Evolutionary conservation across 2,113 vertebrate genomes (phyloP).

Genomic region (Phasianus colchicus): DNA sequence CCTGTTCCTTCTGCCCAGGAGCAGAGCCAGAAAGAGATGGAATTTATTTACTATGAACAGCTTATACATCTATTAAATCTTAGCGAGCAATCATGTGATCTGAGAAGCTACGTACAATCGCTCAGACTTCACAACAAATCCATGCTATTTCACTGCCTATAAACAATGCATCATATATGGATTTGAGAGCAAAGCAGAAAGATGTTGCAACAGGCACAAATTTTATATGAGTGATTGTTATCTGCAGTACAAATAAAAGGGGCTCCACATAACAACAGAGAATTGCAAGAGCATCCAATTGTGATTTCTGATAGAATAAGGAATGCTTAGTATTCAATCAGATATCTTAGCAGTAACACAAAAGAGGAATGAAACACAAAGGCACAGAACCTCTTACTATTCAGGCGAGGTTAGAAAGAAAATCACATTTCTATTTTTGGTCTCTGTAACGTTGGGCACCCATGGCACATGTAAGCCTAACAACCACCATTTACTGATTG

Average conservation of each 20-base stretch:
- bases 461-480: neutral
- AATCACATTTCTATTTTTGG: constrained; percentile 62
- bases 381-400: neutral
- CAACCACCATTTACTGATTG: neutral
- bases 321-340: constrained; percentile 2
- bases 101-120: neutral
- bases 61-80: neutral
- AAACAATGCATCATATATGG: neutral
- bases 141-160: neutral
- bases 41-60: neutral
- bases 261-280: neutral
- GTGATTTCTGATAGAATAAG: constrained; percentile 11
- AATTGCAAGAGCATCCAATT: neutral
- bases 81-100: neutral
- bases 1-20: neutral
- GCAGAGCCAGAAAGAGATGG: neutral
- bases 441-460: neutral
- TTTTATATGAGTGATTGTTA: neutral
- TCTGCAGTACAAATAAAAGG: neutral
- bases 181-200: neutral
- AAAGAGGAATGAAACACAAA: neutral
- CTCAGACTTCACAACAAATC: neutral
- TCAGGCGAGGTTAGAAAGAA: constrained; percentile 13
- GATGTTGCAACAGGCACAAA: neutral
- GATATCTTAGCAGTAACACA: neutral